phyloP scores from a whole-genome alignment of 2,797 vertebrate genomes.

The Leuciscus waleckii region DNA sequence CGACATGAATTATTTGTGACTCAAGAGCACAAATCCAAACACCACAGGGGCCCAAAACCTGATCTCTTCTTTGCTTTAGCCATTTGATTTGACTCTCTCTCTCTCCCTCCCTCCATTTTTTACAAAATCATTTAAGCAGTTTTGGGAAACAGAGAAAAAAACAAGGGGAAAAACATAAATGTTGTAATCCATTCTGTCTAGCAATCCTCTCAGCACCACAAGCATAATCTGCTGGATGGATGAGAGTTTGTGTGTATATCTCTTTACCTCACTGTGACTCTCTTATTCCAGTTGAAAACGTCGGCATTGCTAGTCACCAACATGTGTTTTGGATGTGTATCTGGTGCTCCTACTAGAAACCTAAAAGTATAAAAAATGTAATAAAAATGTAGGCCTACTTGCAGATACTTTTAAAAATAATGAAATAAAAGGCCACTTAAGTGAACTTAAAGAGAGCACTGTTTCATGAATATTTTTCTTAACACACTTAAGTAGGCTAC shows the following conservation, averaged over 20 bases:
- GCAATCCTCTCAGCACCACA: conserved; percentile 76
- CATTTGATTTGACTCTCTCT: conserved; percentile 37
- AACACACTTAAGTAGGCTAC: too few species aligned
- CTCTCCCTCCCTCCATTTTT: conserved; percentile 49
- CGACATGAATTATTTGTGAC: conserved; percentile 40
- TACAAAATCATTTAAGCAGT: conserved; percentile 72
- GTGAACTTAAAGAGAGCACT: not conserved
- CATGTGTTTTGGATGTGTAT: not conserved
- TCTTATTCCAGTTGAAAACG: not conserved
- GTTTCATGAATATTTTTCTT: not conserved
- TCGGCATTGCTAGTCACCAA: not conserved
- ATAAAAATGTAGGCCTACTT: not conserved
- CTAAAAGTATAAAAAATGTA: not conserved
- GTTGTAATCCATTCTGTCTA: conserved; percentile 74
- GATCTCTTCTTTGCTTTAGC: conserved; percentile 53
- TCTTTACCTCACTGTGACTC: conserved; percentile 54
- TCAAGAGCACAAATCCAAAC: conserved; percentile 48
- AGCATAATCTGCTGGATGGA: conserved; percentile 66
- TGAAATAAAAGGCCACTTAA: not conserved
- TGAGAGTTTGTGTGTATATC: conserved; percentile 58
- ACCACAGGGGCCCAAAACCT: conserved; percentile 58
- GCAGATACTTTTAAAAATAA: not conserved
- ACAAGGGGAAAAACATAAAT: conserved; percentile 47
- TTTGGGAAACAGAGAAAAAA: conserved; percentile 56
- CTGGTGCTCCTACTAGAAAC: not conserved